Evolutionary conservation across 1,140 invertebrate species (phyloP).

Genomic region (Drosophila leontia): DNA sequence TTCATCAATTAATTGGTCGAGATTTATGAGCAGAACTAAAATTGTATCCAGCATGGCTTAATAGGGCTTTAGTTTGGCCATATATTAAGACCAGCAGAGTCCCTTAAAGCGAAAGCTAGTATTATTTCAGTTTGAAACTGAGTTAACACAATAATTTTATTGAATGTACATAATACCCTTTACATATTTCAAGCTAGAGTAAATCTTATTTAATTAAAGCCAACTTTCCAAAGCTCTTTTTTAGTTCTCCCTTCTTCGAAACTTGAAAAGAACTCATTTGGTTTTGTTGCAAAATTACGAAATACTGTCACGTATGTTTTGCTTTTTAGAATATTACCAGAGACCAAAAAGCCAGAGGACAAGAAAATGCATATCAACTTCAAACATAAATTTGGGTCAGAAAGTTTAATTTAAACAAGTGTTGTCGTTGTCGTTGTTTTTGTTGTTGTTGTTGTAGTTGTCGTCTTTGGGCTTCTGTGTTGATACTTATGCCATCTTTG

Average conservation of each 20-base stretch:
- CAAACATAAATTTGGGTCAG: constrained; percentile 81
- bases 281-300: constrained; percentile 62
- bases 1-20: constrained; percentile 34
- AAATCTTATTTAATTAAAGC: constrained; percentile 68
- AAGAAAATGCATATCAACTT: constrained; percentile 74
- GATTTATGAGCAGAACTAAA: constrained; percentile 18
- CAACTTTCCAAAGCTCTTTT: constrained; percentile 10
- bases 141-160: background rate
- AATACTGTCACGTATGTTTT: constrained; percentile 80
- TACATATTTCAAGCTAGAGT: background rate
- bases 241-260: background rate
- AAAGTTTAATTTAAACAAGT: constrained; percentile 83
- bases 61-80: background rate
- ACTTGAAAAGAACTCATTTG: constrained; percentile 65
- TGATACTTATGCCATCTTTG: constrained; percentile 44
- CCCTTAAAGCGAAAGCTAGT: background rate
- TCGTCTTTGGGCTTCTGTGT: constrained; percentile 40
- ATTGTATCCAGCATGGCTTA: constrained; percentile 2
- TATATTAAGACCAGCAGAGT: background rate
- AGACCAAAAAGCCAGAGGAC: constrained; percentile 36
- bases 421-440: constrained; percentile 28
- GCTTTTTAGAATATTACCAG: constrained; percentile 78
- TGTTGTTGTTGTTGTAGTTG: background rate
- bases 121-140: background rate
- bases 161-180: background rate